These are phyloP conservation scores for Agrotis ipsilon DNA, from an alignment of 2,888 invertebrate genomes.

Conservation along the genomic window DNA sequence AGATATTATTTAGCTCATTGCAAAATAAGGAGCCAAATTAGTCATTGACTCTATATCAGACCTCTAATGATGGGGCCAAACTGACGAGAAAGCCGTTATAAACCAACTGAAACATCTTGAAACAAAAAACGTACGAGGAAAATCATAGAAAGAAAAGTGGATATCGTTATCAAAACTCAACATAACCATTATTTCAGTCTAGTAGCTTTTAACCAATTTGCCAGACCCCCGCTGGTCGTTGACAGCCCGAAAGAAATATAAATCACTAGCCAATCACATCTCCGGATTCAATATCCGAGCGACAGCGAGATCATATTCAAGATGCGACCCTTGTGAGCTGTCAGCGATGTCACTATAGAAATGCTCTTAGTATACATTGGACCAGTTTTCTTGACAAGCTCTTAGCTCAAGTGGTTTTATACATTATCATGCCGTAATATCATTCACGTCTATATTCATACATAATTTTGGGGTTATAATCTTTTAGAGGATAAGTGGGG, in stretches of 20 bases:
- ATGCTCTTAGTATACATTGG: conserved; percentile 50
- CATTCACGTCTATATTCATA: conserved; percentile 34
- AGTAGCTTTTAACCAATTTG: conserved; percentile 40
- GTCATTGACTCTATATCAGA: no score
- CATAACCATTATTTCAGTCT: conserved; percentile 19
- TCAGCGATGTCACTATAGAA: conserved; percentile 55
- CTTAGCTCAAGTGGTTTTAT: conserved; percentile 48
- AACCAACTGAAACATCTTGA: background rate
- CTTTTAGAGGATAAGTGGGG: conserved; percentile 20
- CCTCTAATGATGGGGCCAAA: no score
- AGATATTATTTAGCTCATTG: no score
- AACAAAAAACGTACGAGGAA: background rate
- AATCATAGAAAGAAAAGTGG: background rate
- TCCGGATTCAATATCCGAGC: conserved; percentile 45
- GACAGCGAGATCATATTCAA: conserved; percentile 49
- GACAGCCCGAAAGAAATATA: conserved; percentile 45
- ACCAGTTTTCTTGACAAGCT: conserved; percentile 60
- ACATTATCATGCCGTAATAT: conserved; percentile 40
- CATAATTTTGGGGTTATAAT: conserved; percentile 29
- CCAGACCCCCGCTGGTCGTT: conserved; percentile 11
- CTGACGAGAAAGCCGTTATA: no score
- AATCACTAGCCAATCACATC: conserved; percentile 52
- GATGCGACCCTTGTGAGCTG: conserved; percentile 56
- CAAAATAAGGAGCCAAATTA: no score
- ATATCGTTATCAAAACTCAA: background rate